Percentiles rank a stretch among this genome's conserved stretches.
phyloP scores from a whole-genome alignment of 2,113 vertebrate genomes.

The Uria aalge region DNA sequence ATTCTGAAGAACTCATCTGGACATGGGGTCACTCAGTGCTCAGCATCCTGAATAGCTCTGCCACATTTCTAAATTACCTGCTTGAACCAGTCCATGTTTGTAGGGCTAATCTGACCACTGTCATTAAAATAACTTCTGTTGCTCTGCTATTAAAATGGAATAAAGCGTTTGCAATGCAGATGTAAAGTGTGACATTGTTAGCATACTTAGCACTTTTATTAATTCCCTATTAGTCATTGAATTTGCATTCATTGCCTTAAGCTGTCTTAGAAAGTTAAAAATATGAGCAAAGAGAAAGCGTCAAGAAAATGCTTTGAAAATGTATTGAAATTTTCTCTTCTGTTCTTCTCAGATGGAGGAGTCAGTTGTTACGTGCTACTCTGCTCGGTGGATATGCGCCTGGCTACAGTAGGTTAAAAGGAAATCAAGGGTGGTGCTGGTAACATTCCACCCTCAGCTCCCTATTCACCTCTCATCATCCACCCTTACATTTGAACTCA shows the following conservation, averaged over 20 bases:
- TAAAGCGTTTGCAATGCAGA: not conserved
- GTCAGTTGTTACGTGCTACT: not conserved
- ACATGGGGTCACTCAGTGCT: rapidly evolving
- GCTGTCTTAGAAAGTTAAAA: not conserved
- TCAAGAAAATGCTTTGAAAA: not conserved
- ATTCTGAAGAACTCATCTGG: not conserved
- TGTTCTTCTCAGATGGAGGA: not conserved
- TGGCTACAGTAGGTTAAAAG: conserved; percentile 1
- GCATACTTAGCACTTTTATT: not conserved
- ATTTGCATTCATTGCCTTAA: not conserved
- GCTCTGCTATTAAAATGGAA: not conserved
- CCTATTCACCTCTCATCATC: conserved; percentile 22
- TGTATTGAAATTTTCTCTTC: not conserved
- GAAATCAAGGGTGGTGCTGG: conserved; percentile 39
- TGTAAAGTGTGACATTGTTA: not conserved
- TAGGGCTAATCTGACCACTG: not conserved
- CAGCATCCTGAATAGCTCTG: not conserved
- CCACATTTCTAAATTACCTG: not conserved
- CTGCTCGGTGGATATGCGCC: not conserved
- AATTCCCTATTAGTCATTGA: not conserved
- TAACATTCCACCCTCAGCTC: conserved; percentile 13
- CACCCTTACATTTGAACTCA: conserved; percentile 13
- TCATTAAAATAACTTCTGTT: not conserved
- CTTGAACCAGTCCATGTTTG: not conserved
- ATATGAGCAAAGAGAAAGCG: not conserved